A percentile compares a stretch with the other conserved stretches of the same genome.
Evolutionary conservation across 2,888 invertebrate genomes (phyloP).

Genomic region (Gnatocerus cornutus): DNA sequence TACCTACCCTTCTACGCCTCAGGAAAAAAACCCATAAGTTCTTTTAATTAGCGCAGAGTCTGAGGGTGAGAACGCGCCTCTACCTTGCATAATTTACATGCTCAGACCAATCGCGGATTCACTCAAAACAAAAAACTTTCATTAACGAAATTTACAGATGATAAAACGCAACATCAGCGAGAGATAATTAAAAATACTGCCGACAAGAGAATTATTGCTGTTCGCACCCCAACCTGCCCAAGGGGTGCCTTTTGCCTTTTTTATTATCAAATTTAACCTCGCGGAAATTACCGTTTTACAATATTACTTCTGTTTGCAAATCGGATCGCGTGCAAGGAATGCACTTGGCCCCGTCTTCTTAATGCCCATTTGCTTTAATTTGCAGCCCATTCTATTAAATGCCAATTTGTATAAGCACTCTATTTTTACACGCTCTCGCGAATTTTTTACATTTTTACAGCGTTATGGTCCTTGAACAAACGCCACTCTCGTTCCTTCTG

Average conservation of each 20-base stretch:
- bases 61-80: conserved; percentile 50
- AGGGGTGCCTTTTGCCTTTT: conserved; percentile 48
- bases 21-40: conserved; percentile 65
- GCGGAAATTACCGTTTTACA: conserved; percentile 49
- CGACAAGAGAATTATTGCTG: conserved; percentile 63
- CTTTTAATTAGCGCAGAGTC: conserved; percentile 68
- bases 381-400: conserved; percentile 42
- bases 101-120: conserved; percentile 61
- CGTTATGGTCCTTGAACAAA: conserved; percentile 19
- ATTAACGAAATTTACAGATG: conserved; percentile 70
- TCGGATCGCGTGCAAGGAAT: conserved; percentile 41
- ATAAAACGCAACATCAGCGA: conserved; percentile 67
- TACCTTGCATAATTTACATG: conserved; percentile 62
- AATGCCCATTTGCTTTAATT: conserved; percentile 39
- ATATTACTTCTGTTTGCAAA: conserved; percentile 47
- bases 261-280: conserved; percentile 50
- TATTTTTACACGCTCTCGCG: conserved; percentile 26
- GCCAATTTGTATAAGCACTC: conserved; percentile 33
- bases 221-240: conserved; percentile 57
- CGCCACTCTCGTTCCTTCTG: conserved; percentile 7
- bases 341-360: conserved; percentile 24
- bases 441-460: conserved; percentile 15
- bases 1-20: conserved; percentile 63
- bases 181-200: conserved; percentile 69
- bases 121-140: conserved; percentile 63